Evolutionary conservation across 1,140 invertebrate species (phyloP), one percentile per base, ranked within the genome.

Genomic region (Caerostris darwini): DNA sequence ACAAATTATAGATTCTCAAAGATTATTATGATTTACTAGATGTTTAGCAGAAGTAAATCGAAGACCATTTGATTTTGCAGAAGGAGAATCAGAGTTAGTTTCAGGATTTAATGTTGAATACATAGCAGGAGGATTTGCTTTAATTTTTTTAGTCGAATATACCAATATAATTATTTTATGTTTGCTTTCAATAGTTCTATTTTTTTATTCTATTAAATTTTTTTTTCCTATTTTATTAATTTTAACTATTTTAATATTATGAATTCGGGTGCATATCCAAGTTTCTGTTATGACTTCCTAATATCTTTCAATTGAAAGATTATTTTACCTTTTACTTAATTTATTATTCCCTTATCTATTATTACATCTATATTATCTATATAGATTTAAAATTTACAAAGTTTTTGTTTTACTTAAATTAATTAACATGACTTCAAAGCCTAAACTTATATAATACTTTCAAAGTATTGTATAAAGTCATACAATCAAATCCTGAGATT

Each of bases 41-140:
- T 96, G 96, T 95, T 96, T 97, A 96, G 97, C 97, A 87, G 97
- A 98, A 96, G 97, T 97, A 95, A 98, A 97, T 97, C 97, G 97
- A 0, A 97, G 97, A 95, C 97, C n/a, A 94, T 98, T 97, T 97
- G 97, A 98, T 97, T 97, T 98, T 97, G 96, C 97, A 95, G 97
- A 98, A 95, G 97, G 97, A 0, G 97, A 98, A 95, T 97, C 97
- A 83, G 97, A 98, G 95, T 97, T 98, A 96, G 97, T 98, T 95
- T 98, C 97, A 58, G 97, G 97, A 8, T 98, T 97, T 97, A 98
- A 98, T 97, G 96, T 97, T 95, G 97, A 98, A 95, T 98, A 97
- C 96, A 96, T 96, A 96, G 96, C 96, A 95, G 96, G 96, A 0
- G 96, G 97, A 95, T 98, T 98, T 97, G 96, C 97, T 94, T 96